Conservation (phyloP, 2,888 invertebrate genomes). For the Microctonus brassicae region DNA sequence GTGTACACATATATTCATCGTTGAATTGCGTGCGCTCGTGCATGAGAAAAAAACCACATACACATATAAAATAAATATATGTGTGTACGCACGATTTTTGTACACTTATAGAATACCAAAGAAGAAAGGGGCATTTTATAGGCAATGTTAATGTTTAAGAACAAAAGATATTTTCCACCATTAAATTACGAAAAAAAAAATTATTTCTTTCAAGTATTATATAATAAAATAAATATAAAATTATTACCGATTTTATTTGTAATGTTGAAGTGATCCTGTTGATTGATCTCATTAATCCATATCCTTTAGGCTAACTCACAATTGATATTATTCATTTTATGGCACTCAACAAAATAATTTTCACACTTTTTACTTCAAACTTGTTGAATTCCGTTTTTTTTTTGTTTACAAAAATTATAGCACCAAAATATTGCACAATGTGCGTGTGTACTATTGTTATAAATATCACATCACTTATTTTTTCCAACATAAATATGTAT, state of each 20-base stretch:
- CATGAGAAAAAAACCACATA: slow-evolving; percentile 12
- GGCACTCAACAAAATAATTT: no score
- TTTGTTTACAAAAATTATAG: no score
- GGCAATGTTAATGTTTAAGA: no score
- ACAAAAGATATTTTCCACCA: neutral
- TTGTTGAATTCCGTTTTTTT: no score
- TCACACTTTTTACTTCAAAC: no score
- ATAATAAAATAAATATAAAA: neutral
- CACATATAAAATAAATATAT: neutral
- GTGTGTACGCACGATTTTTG: neutral
- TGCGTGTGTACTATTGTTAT: no score
- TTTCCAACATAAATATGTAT: no score
- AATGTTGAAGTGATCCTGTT: neutral
- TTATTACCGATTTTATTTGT: neutral
- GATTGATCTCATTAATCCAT: neutral
- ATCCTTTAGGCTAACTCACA: no score
- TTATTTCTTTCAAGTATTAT: no score
- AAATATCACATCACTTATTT: no score
- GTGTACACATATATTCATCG: slow-evolving; percentile 31
- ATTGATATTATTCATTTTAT: no score
- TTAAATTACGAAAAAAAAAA: neutral
- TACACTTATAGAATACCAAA: neutral
- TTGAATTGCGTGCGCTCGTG: slow-evolving; percentile 22
- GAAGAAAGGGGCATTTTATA: neutral
- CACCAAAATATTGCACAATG: no score